Base-by-base conservation (phyloP, 2,113 vertebrate species). In the Elgaria multicarinata region DNA sequence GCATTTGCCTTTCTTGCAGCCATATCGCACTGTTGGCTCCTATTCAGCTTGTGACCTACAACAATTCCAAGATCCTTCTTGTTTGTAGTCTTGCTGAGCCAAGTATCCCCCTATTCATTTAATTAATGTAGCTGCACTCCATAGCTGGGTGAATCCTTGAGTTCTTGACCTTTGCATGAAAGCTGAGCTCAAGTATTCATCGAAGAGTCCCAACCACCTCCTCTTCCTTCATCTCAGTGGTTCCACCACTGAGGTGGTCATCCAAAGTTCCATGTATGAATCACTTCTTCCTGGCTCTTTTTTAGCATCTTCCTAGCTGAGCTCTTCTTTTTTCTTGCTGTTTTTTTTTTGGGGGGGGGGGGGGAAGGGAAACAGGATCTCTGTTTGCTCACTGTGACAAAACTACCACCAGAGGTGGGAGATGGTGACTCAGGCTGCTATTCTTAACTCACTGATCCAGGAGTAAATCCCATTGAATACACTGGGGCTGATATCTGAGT, bases 371-470 rank as follows among this genome's bases (percentile, higher is more conserved):
- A 87, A 87, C 24, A 0, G 64, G 83, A 83, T 71, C 31, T 31
- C 91, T 93, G 76, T 94, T 96, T 92, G 81, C 91, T 94, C 93
- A 91, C 87, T 93, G 86, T 78, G 88, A 85, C n/a, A 87, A 92
- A 91, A 94, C 92, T 94, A 83, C 2, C n/a, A n/a, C n/a, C n/a
- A n/a, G n/a, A n/a, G n/a, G n/a, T n/a, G n/a, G 16, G 33, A 85
- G 90, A 85, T 22, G 67, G 94, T 95, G 94, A 94, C 92, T 93
- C 91, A 91, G 86, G 64, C 39, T 66, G 64, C 83, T 91, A 87
- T 91, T 79, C 71, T 90, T 93, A 94, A 87, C 75, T 90, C 85
- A 50, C 79, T 89, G 84, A 55, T 6, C 53, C 20, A 18, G 26
- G 67, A 36, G 55, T 12, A 81, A 58, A 81, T 58, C 53, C n/a